A percentile compares a stretch with the other conserved stretches of the same genome.
phyloP scores from a whole-genome alignment of 2,113 vertebrate species.

The Myocastor coypus region DNA sequence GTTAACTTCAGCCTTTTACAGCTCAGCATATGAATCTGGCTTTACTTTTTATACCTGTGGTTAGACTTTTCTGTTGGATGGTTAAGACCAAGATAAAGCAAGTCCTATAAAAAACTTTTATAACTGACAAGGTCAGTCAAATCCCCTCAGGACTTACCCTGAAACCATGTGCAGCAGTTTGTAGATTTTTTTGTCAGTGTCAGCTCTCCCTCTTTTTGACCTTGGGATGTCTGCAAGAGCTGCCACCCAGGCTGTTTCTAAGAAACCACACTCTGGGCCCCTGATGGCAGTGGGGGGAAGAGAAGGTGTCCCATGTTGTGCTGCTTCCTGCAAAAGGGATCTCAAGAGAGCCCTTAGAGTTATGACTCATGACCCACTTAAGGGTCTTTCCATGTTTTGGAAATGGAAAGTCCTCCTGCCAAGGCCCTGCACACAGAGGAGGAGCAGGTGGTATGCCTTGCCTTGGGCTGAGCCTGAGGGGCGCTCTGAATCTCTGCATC shows the following conservation, averaged over 20 bases:
- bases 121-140: too few species aligned
- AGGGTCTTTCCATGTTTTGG: conserved; percentile 24
- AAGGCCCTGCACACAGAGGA: background rate
- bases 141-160: too few species aligned
- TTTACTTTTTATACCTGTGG: too few species aligned
- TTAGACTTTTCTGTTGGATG: too few species aligned
- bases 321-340: background rate
- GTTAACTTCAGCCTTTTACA: too few species aligned
- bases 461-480: background rate
- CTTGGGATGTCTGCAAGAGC: background rate
- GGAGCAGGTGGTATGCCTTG: background rate
- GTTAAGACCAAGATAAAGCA: too few species aligned
- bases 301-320: background rate
- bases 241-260: background rate
- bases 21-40: too few species aligned
- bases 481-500: background rate
- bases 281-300: background rate
- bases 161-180: too few species aligned
- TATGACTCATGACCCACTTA: conserved; percentile 27
- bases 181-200: too few species aligned
- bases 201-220: background rate
- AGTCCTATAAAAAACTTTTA: too few species aligned
- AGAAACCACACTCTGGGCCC: conserved; percentile 1
- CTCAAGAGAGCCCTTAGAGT: background rate
- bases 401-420: background rate